These are phyloP conservation scores for Cisticola juncidis DNA, from an alignment of 2,113 vertebrate species.

Conservation along the genomic window DNA sequence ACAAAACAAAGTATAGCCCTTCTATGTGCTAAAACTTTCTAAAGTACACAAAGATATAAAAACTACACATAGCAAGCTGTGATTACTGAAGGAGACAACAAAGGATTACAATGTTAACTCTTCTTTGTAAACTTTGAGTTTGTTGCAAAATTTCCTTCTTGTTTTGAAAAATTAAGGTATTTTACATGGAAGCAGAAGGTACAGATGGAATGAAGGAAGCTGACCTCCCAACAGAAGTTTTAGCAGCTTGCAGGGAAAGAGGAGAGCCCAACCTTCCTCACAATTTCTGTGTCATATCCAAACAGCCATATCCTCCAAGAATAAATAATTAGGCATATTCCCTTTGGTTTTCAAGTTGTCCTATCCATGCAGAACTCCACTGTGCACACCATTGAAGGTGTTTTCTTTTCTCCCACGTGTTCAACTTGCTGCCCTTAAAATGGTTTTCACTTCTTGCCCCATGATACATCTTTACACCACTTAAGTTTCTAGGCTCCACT, in stretches of 20 bases:
- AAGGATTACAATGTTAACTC: neutral
- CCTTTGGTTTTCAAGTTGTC: neutral
- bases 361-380: neutral
- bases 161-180: neutral
- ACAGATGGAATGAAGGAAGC: neutral
- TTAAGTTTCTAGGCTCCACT: neutral
- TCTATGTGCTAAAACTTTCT: neutral
- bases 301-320: neutral
- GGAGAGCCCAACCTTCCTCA: neutral
- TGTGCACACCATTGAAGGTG: neutral
- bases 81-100: neutral
- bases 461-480: neutral
- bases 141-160: neutral
- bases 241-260: neutral
- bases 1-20: neutral
- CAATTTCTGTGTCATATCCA: neutral
- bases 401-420: neutral
- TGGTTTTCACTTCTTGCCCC: neutral
- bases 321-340: neutral
- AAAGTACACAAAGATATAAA: neutral
- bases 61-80: neutral
- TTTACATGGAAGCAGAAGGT: neutral
- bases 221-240: neutral
- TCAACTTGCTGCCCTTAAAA: neutral
- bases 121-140: neutral